A percentile compares a stretch with the other conserved stretches of the same genome.
These are phyloP conservation scores for Botrylloides violaceus DNA, from an alignment of 23 tunicate species.

Conservation along the genomic window DNA sequence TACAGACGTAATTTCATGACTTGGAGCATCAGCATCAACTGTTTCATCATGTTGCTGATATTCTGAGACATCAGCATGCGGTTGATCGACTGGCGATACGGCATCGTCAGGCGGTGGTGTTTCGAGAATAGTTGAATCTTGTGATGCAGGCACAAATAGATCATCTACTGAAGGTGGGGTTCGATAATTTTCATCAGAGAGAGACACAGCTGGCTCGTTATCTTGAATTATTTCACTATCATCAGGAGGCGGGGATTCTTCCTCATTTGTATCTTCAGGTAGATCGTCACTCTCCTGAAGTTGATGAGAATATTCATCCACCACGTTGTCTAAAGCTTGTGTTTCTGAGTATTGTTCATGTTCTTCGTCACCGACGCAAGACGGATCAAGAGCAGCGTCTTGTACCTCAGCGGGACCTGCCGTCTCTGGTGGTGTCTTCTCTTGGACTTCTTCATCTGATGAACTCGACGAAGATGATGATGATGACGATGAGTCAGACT, in stretches of 20 bases:
- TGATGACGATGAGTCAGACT: not conserved
- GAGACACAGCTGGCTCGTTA: slow-evolving; percentile 4
- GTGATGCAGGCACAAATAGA: too few species aligned
- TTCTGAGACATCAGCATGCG: too few species aligned
- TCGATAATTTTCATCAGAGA: not conserved
- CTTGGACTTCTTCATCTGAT: not conserved
- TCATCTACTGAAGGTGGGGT: too few species aligned
- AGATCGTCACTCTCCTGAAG: not conserved
- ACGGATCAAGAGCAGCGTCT: too few species aligned
- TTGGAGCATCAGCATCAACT: too few species aligned
- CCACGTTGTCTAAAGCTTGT: not conserved
- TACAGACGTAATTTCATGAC: too few species aligned
- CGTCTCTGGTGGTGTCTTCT: not conserved
- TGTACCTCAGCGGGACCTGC: too few species aligned
- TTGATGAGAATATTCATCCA: not conserved
- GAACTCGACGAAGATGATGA: not conserved
- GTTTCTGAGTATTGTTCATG: not conserved
- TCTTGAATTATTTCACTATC: not conserved
- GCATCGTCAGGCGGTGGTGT: too few species aligned
- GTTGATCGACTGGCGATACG: too few species aligned
- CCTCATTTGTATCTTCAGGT: not conserved
- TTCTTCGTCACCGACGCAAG: not conserved
- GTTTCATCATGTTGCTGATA: too few species aligned
- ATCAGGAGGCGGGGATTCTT: not conserved
- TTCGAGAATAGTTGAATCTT: too few species aligned